These are phyloP conservation scores for Budorcas taxicolor DNA, from an alignment of 2,113 vertebrate genomes.

Conservation along the genomic window DNA sequence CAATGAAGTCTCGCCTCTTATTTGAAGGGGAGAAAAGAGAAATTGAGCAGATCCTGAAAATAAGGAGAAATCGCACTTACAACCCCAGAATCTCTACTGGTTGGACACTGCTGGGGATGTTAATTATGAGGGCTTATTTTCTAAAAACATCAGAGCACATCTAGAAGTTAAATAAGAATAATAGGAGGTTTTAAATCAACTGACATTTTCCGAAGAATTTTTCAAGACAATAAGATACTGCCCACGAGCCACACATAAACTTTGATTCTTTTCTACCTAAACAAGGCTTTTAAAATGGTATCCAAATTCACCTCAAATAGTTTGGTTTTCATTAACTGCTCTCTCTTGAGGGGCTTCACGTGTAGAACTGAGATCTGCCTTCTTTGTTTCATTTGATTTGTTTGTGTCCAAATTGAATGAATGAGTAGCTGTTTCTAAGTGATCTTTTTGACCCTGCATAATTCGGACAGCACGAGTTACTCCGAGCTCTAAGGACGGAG, in stretches of 20 bases:
- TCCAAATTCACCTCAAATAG: slow-evolving; percentile 30
- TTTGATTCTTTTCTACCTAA: neutral
- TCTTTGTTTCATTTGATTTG: slow-evolving; percentile 7
- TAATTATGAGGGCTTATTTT: slow-evolving; percentile 41
- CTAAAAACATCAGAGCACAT: slow-evolving; percentile 31
- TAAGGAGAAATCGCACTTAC: neutral
- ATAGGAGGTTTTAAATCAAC: slow-evolving; percentile 25
- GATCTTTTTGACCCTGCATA: slow-evolving; percentile 10
- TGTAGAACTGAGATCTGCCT: neutral
- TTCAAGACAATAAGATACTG: slow-evolving; percentile 44
- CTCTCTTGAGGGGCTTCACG: neutral
- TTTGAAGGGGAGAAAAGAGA: neutral
- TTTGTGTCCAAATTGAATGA: slow-evolving; percentile 22
- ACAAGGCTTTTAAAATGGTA: neutral
- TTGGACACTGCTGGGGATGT: slow-evolving; percentile 29
- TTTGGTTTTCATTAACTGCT: slow-evolving; percentile 35
- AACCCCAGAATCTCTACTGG: neutral
- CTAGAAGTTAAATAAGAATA: slow-evolving; percentile 58
- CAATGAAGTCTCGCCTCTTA: neutral
- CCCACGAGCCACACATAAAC: slow-evolving; percentile 24
- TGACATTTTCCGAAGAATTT: slow-evolving; percentile 38
- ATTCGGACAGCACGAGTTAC: slow-evolving; percentile 7
- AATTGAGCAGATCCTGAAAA: neutral
- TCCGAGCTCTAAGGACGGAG: neutral
- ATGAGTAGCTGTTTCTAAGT: slow-evolving; percentile 26